A percentile compares a stretch with the other conserved stretches of the same genome.
Conservation (phyloP, 2,888 invertebrate species). For the Plagodis pulveraria region DNA sequence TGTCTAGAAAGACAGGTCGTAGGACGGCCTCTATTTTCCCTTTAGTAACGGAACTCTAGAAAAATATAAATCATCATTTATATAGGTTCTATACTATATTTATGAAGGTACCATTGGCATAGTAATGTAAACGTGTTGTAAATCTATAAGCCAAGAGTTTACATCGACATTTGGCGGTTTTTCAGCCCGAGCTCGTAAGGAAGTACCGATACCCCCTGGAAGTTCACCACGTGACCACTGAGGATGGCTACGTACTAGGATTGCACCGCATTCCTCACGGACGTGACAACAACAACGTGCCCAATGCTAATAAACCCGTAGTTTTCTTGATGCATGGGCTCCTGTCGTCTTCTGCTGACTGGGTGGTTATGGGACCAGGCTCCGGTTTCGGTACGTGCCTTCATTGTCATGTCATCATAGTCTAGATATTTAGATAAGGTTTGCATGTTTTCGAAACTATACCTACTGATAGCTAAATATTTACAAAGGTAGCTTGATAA, state of each 20-base stretch:
- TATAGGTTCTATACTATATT: too few species aligned
- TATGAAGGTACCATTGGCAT: too few species aligned
- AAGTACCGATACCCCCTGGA: constrained; percentile 88
- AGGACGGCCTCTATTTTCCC: too few species aligned
- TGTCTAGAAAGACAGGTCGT: too few species aligned
- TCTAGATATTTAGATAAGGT: too few species aligned
- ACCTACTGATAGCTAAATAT: too few species aligned
- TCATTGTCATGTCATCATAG: not conserved
- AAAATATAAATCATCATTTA: too few species aligned
- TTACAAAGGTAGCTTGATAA: too few species aligned
- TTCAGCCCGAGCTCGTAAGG: constrained; percentile 79
- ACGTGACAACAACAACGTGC: constrained; percentile 66
- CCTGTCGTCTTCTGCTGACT: constrained; percentile 89
- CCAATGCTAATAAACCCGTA: constrained; percentile 78
- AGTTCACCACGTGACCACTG: constrained; percentile 87
- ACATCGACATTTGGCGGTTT: not conserved
- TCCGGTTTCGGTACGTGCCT: constrained; percentile 85
- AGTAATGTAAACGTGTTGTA: not conserved
- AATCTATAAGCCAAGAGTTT: not conserved
- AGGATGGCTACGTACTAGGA: constrained; percentile 91
- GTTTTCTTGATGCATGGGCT: constrained; percentile 89
- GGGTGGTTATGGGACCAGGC: constrained; percentile 89
- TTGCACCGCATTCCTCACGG: constrained; percentile 89
- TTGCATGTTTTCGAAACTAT: too few species aligned
- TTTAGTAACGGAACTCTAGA: too few species aligned